Evolutionary conservation across 1,140 invertebrate genomes (phyloP), one percentile per base, ranked within the genome.

Genomic region (Diplogasteroides magnus): DNA sequence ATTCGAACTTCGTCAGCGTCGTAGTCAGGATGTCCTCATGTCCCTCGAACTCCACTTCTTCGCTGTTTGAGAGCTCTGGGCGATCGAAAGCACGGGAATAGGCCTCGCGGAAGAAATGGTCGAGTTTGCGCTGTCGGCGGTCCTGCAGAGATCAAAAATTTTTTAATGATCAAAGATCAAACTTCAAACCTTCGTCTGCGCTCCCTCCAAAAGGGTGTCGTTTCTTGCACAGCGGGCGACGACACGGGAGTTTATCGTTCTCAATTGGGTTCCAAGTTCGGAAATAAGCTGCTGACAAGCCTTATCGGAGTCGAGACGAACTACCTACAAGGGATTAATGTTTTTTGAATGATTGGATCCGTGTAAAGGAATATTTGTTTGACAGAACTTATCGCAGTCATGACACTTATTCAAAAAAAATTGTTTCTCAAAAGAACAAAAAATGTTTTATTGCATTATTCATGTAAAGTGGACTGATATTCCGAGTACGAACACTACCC

Each of bases 41-140:
- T 19, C 29, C 23, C 28, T 61, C 56, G 31, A 11, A 66, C 15
- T 6, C 28, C 23, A 48, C 37, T 6, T 11, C 37, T 6, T 48
- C 37, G 37, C 19, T 19, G 37, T 11, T 48, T 48, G 37, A 6
- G 37, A 6, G 37, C 59, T 74, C 65, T 19, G 75, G 74, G 3
- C 64, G 68, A 63, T 83, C 76, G 69, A 82, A 83, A 19, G 77
- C 78, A 64, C 77, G 86, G 0, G 94, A 92, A 78, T 98, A 98
- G 0, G 96, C 94, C 85, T 97, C 94, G 75, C 95, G 88, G 85
- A 99, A 98, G 86, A 99, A 99, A 84, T 97, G 93, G 80, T 98
- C 95, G 29, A 98, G 83, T 76, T 94, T 89, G 75, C 91, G 90
- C 78, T 98, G 93, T 29, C 96, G 85, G 60, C 96, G 88, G 80